Base-by-base conservation (phyloP, 2,113 vertebrate species). In the Anas platyrhynchos region DNA sequence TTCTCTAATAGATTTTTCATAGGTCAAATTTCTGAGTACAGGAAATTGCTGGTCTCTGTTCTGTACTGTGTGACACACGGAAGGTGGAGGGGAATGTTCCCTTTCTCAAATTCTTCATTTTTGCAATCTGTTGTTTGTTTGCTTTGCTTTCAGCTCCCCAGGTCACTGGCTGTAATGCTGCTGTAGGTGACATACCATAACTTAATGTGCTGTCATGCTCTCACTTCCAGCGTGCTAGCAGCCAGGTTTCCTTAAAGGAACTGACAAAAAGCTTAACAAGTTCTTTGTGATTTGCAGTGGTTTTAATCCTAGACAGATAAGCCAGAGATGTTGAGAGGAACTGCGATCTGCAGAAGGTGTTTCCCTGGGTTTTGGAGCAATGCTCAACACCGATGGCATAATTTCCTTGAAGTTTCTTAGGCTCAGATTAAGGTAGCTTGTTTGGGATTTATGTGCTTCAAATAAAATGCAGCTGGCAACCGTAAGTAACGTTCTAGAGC, bases 11-110 rank as follows among this genome's bases (percentile, higher is more conserved):
- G 34, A 25, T 16, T 71, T 72, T 65, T 80, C 16, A 1, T 81
- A 89, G 59, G 82, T 95, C 91, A 81, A 41, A 56, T 94, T 92
- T 77, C 74, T 36, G 9, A 56, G 91, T 41, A 13, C 83, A 83
- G 92, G 86, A 95, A 81, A 55, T 83, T 55, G 65, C 75, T 83
- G 18, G 38, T 90, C 26, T 56, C 83, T 83, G 13, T 61, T 86
- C 36, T 59, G 11, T 55, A 0, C 69, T 69, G 13, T 88, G 88
- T 1, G 7, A 83, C 78, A 67, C 20, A 83, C 79, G 72, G 34
- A 43, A n/a, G 34, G 10, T 3, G 0, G 38, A 66, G 59, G 43
- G 16, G 71, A 36, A n/a, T 22, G 50, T 66, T 88, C 22, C 14
- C 73, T 66, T 88, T 77, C 66, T 85, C 17, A 72, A 6, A 50